These are phyloP conservation scores for Nothobranchius kuhntae DNA, from an alignment of 2,113 vertebrate genomes.

Conservation along the genomic window DNA sequence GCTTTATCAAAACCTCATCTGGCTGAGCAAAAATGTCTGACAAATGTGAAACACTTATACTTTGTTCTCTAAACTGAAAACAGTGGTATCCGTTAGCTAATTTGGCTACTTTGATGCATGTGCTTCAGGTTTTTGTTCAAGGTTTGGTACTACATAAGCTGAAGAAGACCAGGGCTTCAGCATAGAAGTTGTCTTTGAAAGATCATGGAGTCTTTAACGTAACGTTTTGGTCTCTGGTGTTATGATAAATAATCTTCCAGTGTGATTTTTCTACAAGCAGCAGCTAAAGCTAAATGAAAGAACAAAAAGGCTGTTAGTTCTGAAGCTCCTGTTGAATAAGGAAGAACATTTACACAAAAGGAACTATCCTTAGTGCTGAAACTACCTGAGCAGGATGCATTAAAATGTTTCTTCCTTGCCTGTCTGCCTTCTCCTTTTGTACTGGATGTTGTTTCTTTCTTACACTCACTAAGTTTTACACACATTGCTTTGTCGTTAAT, in stretches of 20 bases:
- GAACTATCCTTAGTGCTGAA: slow-evolving; percentile 67
- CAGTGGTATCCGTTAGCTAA: slow-evolving; percentile 31
- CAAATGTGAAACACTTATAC: slow-evolving; percentile 47
- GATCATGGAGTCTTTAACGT: too few relatives aligned
- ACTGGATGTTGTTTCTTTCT: too few relatives aligned
- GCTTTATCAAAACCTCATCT: slow-evolving; percentile 61
- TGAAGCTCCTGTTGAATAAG: background rate
- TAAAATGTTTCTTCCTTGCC: background rate
- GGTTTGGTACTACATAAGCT: too few relatives aligned
- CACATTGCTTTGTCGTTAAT: too few relatives aligned
- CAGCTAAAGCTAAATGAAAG: too few relatives aligned
- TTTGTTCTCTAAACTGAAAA: slow-evolving; percentile 50
- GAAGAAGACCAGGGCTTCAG: background rate
- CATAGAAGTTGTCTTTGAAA: too few relatives aligned
- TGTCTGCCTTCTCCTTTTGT: background rate
- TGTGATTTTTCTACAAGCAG: too few relatives aligned
- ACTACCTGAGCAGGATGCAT: slow-evolving; percentile 8
- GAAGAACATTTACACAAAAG: background rate
- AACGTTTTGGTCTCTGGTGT: too few relatives aligned
- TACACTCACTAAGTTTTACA: background rate
- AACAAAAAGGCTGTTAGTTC: too few relatives aligned
- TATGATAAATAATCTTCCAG: too few relatives aligned
- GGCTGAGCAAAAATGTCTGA: slow-evolving; percentile 20
- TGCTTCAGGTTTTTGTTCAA: too few relatives aligned
- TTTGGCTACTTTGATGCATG: slow-evolving; percentile 11